Evolutionary conservation across 2,113 vertebrate genomes (phyloP), one percentile per base, ranked within the genome.

Genomic region (Lanius collurio): DNA sequence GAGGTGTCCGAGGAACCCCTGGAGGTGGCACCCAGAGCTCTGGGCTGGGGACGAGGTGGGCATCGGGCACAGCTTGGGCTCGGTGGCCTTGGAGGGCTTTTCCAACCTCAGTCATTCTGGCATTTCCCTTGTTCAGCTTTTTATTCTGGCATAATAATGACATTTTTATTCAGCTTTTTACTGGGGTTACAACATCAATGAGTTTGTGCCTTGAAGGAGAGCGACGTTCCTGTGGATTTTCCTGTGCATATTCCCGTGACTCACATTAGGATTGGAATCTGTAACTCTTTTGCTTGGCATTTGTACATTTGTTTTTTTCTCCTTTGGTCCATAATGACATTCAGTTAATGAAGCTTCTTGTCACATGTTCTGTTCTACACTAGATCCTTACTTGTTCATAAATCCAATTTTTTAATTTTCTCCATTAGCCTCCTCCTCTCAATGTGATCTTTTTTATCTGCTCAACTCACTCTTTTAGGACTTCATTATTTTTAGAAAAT

Each of bases 401-500:
- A 93, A 94, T 87, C 24, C 57, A 50, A 6, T 85, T 85, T 63
- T 92, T 62, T 13, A 15, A 39, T 91, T 91, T 74, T 94, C 87
- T 62, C 46, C 59, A 46, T 90, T 91, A 87, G 62, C 78, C 26
- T 76, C 10, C 18, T 65, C 10, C 57, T 91, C 70, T 79, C 80
- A 42, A 8, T 46, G 42, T 65, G 74, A 80, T 90, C 71, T 83
- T 49, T 85, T 90, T 78, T 76, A 59, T 93, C 78, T 82, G n/a
- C 60, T 11, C 60, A 3, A 19, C 74, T 94, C 41, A 3, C 82
- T 89, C 70, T 94, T 93, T 73, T 50, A 97, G 82, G 78, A 85
- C 93, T 87, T 96, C 91, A 77, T 91, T 95, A 74, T 83, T 94
- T 93, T 86, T 87, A 80, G 91, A 87, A 93, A 80, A 83, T 18